Percentiles rank a stretch among this genome's conserved stretches.
phyloP scores from a whole-genome alignment of 1,140 invertebrate species.

The Zaprionus africanus region DNA sequence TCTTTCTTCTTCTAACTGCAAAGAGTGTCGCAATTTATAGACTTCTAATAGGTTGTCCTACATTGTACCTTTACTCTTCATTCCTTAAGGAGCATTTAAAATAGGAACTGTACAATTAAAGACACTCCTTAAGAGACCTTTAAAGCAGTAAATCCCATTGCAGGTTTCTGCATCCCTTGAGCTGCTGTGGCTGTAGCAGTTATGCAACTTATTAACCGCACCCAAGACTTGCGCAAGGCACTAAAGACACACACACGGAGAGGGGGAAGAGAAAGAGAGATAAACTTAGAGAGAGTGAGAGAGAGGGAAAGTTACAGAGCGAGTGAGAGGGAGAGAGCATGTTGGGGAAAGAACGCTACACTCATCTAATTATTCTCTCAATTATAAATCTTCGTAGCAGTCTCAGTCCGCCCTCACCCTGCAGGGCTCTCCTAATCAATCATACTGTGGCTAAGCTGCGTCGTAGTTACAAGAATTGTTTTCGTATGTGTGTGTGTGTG shows the following conservation, averaged over 20 bases:
- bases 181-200: no score
- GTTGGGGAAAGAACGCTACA: slow-evolving; percentile 16
- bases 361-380: slow-evolving; percentile 77
- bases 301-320: background rate
- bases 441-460: slow-evolving; percentile 37
- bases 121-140: no score
- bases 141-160: no score
- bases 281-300: no score
- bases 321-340: background rate
- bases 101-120: no score
- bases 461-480: slow-evolving; percentile 33
- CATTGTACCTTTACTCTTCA: no score
- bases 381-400: slow-evolving; percentile 58
- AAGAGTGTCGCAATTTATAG: no score
- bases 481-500: slow-evolving; percentile 9
- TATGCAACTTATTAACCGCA: background rate
- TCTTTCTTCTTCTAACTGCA: no score
- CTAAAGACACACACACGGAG: background rate
- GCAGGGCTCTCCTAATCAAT: slow-evolving; percentile 14
- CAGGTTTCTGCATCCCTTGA: no score
- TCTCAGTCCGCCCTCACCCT: slow-evolving; percentile 4
- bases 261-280: background rate
- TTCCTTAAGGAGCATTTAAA: no score
- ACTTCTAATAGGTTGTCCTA: no score
- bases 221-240: background rate